Conservation (phyloP, 1,140 invertebrate species). For the Drosophila subobscura region DNA sequence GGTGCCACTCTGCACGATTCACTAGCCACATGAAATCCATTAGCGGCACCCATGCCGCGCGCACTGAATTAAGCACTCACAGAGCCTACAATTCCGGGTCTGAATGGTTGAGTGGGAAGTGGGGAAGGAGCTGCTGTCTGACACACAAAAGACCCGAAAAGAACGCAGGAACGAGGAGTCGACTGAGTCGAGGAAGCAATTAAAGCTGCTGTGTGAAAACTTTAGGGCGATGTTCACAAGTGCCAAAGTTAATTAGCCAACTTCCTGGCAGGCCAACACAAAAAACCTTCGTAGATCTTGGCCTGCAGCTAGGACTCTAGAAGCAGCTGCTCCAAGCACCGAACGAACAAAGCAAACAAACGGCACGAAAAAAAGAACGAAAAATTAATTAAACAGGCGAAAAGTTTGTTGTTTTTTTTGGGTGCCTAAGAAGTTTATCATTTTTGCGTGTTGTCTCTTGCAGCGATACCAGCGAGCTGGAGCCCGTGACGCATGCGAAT, state of each 20-base stretch:
- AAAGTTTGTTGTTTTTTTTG: slow-evolving; percentile 17
- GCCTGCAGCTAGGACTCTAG: slow-evolving; percentile 21
- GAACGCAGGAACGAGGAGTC: background rate
- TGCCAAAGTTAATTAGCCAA: slow-evolving; percentile 69
- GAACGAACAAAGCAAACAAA: slow-evolving; percentile 12
- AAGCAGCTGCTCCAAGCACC: slow-evolving; percentile 28
- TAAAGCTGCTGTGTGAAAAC: slow-evolving; percentile 39
- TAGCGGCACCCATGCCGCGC: slow-evolving; percentile 28
- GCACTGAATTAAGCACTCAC: slow-evolving; percentile 24
- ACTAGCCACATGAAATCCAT: slow-evolving; percentile 57
- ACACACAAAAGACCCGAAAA: slow-evolving; percentile 30
- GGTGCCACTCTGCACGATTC: slow-evolving; percentile 27
- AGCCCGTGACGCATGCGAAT: slow-evolving; percentile 86
- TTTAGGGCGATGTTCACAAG: slow-evolving; percentile 35
- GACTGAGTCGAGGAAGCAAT: slow-evolving; percentile 14
- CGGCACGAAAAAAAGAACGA: slow-evolving; percentile 6
- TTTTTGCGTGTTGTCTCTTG: slow-evolving; percentile 39
- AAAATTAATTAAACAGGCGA: slow-evolving; percentile 62
- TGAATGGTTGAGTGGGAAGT: slow-evolving; percentile 33
- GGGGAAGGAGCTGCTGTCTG: slow-evolving; percentile 9
- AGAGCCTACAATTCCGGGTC: slow-evolving; percentile 36
- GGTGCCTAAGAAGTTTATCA: slow-evolving; percentile 25
- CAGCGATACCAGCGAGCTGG: slow-evolving; percentile 86
- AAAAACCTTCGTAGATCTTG: slow-evolving; percentile 13
- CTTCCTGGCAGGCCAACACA: slow-evolving; percentile 44